Evolutionary conservation across 2,888 invertebrate species (phyloP).

Genomic region (Athrips mouffetella): DNA sequence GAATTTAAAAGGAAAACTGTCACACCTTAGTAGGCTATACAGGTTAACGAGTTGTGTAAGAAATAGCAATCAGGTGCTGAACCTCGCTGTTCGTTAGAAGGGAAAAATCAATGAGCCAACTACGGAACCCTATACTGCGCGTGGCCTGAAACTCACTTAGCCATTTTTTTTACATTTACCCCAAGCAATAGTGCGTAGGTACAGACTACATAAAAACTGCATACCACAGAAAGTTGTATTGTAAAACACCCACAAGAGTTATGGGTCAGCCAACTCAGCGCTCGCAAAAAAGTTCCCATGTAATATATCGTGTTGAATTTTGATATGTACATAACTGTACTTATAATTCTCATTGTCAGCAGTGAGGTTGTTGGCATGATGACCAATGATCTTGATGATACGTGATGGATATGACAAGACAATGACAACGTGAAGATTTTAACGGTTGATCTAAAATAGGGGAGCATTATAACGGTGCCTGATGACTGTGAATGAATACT

Average conservation of each 20-base stretch:
- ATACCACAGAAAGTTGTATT: background rate
- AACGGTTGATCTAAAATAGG: conserved; percentile 20
- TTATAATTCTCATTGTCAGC: conserved; percentile 10
- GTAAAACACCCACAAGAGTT: background rate
- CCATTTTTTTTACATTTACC: no score
- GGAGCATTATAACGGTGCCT: conserved; percentile 21
- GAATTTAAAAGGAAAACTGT: no score
- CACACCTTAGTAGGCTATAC: no score
- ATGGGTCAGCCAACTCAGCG: background rate
- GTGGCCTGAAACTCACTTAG: no score
- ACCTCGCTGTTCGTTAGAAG: no score
- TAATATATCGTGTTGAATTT: background rate
- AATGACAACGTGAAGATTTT: conserved; percentile 20
- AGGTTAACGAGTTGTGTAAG: no score
- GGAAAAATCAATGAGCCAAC: no score
- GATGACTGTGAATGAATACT: background rate
- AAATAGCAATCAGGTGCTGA: no score
- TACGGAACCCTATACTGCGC: no score
- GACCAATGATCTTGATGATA: conserved; percentile 11
- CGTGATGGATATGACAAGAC: conserved; percentile 11
- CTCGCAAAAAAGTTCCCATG: background rate
- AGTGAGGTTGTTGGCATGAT: conserved; percentile 17
- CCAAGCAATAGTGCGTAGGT: no score
- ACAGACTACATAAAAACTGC: no score
- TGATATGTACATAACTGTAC: conserved; percentile 12